Evolutionary conservation across 1,140 invertebrate species (phyloP).

Genomic region (Tetragonula clypearis): DNA sequence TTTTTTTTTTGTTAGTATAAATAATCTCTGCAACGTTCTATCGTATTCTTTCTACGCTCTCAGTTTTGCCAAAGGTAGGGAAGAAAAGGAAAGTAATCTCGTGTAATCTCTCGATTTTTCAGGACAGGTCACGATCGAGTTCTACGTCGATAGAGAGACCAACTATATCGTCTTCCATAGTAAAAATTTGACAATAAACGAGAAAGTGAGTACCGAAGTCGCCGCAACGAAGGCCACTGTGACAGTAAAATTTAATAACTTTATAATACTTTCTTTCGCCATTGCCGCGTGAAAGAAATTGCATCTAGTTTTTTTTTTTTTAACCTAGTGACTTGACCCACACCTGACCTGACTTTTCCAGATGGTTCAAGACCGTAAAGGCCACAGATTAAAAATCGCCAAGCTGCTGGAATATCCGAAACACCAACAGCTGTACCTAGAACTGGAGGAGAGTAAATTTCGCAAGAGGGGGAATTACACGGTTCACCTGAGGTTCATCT

Average conservation of each 20-base stretch:
- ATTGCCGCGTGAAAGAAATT: too few relatives aligned
- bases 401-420: slow-evolving; percentile 90
- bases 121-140: slow-evolving; percentile 94
- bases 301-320: too few relatives aligned
- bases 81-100: background rate
- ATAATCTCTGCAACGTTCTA: background rate
- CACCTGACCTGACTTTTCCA: slow-evolving; percentile 71
- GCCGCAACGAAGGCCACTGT: too few relatives aligned
- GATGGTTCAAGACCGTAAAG: slow-evolving; percentile 88
- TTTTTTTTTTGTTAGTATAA: too few relatives aligned
- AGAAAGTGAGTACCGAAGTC: slow-evolving; percentile 84
- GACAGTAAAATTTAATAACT: too few relatives aligned
- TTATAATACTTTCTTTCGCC: too few relatives aligned
- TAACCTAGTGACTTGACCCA: background rate
- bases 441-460: slow-evolving; percentile 88
- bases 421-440: slow-evolving; percentile 93
- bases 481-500: slow-evolving; percentile 91
- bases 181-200: slow-evolving; percentile 93
- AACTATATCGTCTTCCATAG: slow-evolving; percentile 95
- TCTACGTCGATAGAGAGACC: slow-evolving; percentile 91
- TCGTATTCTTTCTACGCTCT: too few relatives aligned
- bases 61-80: too few relatives aligned
- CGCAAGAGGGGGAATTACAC: slow-evolving; percentile 91
- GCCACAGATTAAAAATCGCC: slow-evolving; percentile 87
- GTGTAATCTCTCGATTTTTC: slow-evolving; percentile 55